Evolutionary conservation across 2,797 vertebrate genomes (phyloP).

Genomic region (Danio jaintianensis): DNA sequence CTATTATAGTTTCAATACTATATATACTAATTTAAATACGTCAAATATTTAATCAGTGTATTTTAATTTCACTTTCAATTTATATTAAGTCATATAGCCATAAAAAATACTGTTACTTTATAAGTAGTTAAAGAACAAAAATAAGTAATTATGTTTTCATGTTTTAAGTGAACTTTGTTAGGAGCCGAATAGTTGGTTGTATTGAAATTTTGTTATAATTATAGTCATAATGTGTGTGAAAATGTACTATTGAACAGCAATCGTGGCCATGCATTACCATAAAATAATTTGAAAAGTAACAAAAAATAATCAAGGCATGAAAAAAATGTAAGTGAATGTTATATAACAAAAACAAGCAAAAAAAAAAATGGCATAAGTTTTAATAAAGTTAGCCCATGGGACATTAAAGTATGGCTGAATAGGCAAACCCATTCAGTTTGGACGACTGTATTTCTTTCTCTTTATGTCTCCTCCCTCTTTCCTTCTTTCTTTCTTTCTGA

Average conservation of each 20-base stretch:
- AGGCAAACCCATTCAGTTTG: not conserved
- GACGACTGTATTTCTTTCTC: conserved; percentile 1
- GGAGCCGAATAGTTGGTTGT: no score
- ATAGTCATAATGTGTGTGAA: not conserved
- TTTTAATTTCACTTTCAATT: no score
- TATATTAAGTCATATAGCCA: no score
- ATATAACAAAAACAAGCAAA: not conserved
- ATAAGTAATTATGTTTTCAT: no score
- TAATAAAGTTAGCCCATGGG: not conserved
- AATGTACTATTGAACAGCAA: not conserved
- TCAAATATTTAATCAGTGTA: no score
- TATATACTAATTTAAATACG: no score
- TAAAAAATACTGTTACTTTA: no score
- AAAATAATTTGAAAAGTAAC: not conserved
- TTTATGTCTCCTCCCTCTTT: conserved; percentile 25
- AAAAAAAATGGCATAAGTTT: not conserved
- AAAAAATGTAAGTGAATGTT: not conserved
- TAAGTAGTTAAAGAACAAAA: no score
- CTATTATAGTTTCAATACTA: no score
- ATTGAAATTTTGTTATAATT: not conserved
- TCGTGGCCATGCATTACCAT: not conserved
- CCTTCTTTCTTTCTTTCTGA: conserved; percentile 76
- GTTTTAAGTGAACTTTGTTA: no score
- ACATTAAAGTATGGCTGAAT: conserved; percentile 19
- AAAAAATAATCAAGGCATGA: not conserved